Evolutionary conservation across 2,797 vertebrate genomes (phyloP), one percentile per base, ranked within the genome.

Genomic region (Allobates femoralis): DNA sequence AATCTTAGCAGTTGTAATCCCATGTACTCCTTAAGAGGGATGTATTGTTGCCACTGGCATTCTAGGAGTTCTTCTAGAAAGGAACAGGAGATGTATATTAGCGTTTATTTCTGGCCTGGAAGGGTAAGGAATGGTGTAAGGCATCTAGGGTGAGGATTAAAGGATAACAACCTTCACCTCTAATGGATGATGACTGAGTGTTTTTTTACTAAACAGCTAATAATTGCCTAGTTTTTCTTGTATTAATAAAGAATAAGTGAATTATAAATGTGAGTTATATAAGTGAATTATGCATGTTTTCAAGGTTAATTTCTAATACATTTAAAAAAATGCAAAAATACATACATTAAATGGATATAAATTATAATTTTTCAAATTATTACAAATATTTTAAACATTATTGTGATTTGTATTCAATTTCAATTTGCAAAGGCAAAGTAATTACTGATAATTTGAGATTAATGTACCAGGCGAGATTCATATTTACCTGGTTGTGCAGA

Each of bases 1-100:
- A 46, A 66, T 67, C 37, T 81, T 50, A 81, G 58, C 46, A 64
- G 34, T 64, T 81, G 62, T 81, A 81, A 67, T 67, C 62, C 32
- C 64, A 66, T 66, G 53, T 34, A 51, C 67, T 51, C 26, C 80
- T 73, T 79, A 26, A 66, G 79, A 26, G 23, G 37, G 60, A 10
- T 81, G 58, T 19, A n/a, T 73, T 56, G 67, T 62, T 81, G 32
- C 46, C 71, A 74, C 37, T 26, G 71, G 71, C 71, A 74, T 46
- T 74, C n/a, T 74, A 74, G 14, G 11, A 15, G 37, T 74, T 50
- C 66, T 67, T 67, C 16, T 30, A 83, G 66, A 32, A 32, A 32
- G 14, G 10, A 28, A 51, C 50, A 51, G 12, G 46, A 28, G 60
- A 62, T 32, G 21, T 2, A 50, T 53, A 5, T 23, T 67, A n/a